These are phyloP conservation scores for Drosophila mimica DNA, from an alignment of 2,888 invertebrate genomes.

Conservation along the genomic window DNA sequence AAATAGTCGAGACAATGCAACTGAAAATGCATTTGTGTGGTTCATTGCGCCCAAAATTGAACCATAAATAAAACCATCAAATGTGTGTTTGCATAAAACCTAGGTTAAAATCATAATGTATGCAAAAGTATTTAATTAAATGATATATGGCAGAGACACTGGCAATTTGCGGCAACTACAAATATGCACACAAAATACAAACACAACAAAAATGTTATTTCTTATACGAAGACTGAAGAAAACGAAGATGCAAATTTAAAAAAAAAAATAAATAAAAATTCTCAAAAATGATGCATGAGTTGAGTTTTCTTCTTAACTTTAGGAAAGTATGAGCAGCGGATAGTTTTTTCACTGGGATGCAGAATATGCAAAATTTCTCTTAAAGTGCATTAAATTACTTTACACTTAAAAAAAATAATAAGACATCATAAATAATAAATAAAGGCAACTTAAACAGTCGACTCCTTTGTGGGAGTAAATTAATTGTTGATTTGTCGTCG, in stretches of 20 bases:
- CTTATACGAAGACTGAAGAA: constrained; percentile 85
- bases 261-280: constrained; percentile 32
- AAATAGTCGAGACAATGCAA: constrained; percentile 43
- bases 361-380: not conserved
- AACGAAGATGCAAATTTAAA: constrained; percentile 78
- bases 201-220: constrained; percentile 82
- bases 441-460: constrained; percentile 4
- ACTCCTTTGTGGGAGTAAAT: not conserved
- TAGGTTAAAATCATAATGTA: constrained; percentile 46
- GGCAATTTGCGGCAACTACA: constrained; percentile 49
- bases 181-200: constrained; percentile 54
- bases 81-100: constrained; percentile 44
- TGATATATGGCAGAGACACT: constrained; percentile 26
- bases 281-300: constrained; percentile 15
- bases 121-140: constrained; percentile 61
- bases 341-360: not conserved
- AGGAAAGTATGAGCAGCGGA: not conserved
- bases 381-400: not conserved
- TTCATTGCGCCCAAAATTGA: constrained; percentile 37
- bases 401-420: not conserved
- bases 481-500: constrained; percentile 45
- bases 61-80: constrained; percentile 28
- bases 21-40: constrained; percentile 42
- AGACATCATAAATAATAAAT: constrained; percentile 26
- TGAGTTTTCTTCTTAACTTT: not conserved